Evolutionary conservation across 2,888 invertebrate species (phyloP).

Genomic region (Erebia ligea): DNA sequence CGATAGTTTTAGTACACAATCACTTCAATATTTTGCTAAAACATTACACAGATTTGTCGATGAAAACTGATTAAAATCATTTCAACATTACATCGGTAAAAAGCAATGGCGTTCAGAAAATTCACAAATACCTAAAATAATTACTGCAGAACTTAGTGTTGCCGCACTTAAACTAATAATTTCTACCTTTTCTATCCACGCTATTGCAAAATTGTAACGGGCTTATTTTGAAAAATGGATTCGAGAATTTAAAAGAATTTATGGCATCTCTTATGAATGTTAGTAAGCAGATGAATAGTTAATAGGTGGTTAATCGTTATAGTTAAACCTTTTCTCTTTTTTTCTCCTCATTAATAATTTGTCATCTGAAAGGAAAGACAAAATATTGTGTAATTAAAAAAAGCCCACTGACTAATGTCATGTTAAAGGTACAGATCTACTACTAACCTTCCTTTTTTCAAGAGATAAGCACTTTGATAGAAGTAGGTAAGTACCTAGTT

Average conservation of each 20-base stretch:
- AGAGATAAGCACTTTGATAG: neutral
- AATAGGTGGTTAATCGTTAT: too few species aligned
- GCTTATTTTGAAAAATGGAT: neutral
- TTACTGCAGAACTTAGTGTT: slow-evolving; percentile 76
- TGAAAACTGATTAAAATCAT: slow-evolving; percentile 84
- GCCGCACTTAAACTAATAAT: slow-evolving; percentile 53
- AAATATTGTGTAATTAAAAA: too few species aligned
- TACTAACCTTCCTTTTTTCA: too few species aligned
- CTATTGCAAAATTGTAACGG: slow-evolving; percentile 21
- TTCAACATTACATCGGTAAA: slow-evolving; percentile 83
- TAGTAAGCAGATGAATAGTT: too few species aligned
- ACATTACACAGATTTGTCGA: slow-evolving; percentile 83
- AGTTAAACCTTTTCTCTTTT: too few species aligned
- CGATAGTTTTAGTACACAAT: slow-evolving; percentile 80
- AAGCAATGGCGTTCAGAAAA: slow-evolving; percentile 83
- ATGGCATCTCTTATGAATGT: too few species aligned
- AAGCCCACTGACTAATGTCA: too few species aligned
- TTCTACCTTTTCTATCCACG: slow-evolving; percentile 47
- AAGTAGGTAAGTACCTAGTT: neutral
- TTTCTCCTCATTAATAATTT: too few species aligned
- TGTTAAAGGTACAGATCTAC: too few species aligned
- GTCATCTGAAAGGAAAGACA: too few species aligned
- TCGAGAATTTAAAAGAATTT: neutral
- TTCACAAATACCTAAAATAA: slow-evolving; percentile 79
- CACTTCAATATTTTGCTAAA: slow-evolving; percentile 79